These are phyloP conservation scores for Parazoanthus atlanticus DNA, from an alignment of 92 coral and sea anemone genomes.

Conservation along the genomic window DNA sequence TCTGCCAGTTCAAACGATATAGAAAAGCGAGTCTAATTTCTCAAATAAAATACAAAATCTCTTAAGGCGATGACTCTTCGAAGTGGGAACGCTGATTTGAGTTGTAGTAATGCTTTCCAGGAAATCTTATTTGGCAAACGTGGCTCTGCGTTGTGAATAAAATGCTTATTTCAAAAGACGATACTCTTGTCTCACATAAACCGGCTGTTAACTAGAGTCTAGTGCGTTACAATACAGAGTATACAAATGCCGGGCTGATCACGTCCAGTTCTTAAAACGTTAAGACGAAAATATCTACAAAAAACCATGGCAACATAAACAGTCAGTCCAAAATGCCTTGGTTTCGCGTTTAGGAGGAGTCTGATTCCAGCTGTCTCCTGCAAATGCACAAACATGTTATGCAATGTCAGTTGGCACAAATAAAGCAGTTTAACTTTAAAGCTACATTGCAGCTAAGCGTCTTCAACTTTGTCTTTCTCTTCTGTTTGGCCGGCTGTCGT, in stretches of 20 bases:
- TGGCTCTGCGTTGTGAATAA: neutral
- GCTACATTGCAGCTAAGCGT: neutral
- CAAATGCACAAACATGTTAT: neutral
- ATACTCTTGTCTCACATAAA: neutral
- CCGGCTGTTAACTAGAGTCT: neutral
- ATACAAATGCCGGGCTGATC: neutral
- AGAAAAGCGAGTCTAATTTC: neutral
- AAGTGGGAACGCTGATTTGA: neutral
- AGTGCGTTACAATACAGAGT: neutral
- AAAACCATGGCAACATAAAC: neutral
- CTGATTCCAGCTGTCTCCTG: neutral
- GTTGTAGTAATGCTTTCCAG: neutral
- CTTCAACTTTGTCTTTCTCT: conserved; percentile 30
- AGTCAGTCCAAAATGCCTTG: neutral
- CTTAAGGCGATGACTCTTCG: neutral
- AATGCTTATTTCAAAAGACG: conserved; percentile 3
- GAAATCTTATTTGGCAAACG: neutral
- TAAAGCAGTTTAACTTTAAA: neutral
- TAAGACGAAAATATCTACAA: conserved; percentile 32
- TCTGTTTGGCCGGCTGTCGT: conserved; percentile 16
- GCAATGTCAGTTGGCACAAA: neutral
- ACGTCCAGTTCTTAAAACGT: conserved; percentile 2
- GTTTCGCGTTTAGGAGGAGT: neutral
- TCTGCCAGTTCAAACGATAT: neutral
- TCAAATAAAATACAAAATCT: conserved; percentile 24